Evolutionary conservation across 2,113 vertebrate species (phyloP).

Genomic region (Aphyosemion australe): DNA sequence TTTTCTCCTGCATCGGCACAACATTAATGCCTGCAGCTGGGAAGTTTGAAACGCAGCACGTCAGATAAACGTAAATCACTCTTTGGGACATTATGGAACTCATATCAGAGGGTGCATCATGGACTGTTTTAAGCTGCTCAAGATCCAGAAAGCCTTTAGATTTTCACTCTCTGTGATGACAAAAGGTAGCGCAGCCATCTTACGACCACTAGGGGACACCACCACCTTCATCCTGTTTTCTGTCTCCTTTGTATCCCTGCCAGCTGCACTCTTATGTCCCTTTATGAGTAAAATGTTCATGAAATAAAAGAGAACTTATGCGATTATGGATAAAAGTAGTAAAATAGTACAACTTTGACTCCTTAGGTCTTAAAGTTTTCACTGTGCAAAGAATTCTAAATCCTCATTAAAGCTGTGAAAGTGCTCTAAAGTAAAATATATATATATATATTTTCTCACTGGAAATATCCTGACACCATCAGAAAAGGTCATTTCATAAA

Average conservation of each 20-base stretch:
- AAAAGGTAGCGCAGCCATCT: slow-evolving; percentile 1
- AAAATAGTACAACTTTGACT: slow-evolving; percentile 2
- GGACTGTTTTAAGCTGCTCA: neutral
- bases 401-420: slow-evolving; percentile 24
- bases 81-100: neutral
- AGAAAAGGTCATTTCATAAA: too few relatives aligned
- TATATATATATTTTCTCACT: too few relatives aligned
- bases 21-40: slow-evolving; percentile 34
- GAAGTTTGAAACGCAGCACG: slow-evolving; percentile 10
- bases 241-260: neutral
- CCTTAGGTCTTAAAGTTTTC: neutral
- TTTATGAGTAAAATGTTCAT: slow-evolving; percentile 2
- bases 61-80: neutral
- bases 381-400: neutral
- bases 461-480: slow-evolving; percentile 53
- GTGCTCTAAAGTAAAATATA: neutral
- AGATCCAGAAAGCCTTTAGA: neutral
- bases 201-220: slow-evolving; percentile 78
- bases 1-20: slow-evolving; percentile 22
- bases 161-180: neutral
- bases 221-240: slow-evolving; percentile 49
- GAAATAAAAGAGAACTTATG: neutral
- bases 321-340: neutral
- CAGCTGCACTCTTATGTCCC: slow-evolving; percentile 5
- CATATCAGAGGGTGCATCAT: neutral